Base-by-base conservation (phyloP, 2,113 vertebrate species). In the Neolamprologus cancellatus region DNA sequence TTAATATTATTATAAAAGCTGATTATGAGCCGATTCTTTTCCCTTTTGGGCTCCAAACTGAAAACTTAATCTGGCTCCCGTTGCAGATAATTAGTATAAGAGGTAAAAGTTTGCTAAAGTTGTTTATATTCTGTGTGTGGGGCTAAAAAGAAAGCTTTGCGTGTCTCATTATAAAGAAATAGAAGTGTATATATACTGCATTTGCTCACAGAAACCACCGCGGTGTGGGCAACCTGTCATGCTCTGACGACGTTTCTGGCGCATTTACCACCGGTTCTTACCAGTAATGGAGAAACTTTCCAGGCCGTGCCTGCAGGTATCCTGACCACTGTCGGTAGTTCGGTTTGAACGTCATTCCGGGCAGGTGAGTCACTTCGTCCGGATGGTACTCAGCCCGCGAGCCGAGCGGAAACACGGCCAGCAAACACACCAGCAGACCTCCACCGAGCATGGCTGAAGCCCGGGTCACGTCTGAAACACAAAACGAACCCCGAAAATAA, bases 241-340 rank as follows among this genome's bases (percentile, higher is more conserved):
- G 13, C 3, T 28, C 66, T 25, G 20, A 46, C 23, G 25, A 44
- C 15, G 6, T 74, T 48, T 74, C 14, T 28, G 23, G 41, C 9
- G 23, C 23, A 30, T 74, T 74, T 25, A 74, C 41, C 15, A 30
- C 23, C 10, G 15, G 23, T 20, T 78, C 95, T 95, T 82, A 96
- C 96, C 96, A 97, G 46, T 97, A 97, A 74, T 97, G 96, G 0
- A 97, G 89, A 41, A 95, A 96, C 83, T 84, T 95, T 2, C 96
- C 96, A 3, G 93, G 91, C 4, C 94, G 88, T 2, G 94, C 95
- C 79, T 94, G 85, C 3, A 97, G 90, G 90, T 96, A 95, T 6
- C 96, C 96, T 1, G 96, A 97, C 96, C 96, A 97, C 79, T 97
- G 96, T 4, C 64, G 87, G 52, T 94, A 96, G 84, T 88, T 94